Conservation (phyloP, 2,113 vertebrate genomes). For the Ameiurus melas region DNA sequence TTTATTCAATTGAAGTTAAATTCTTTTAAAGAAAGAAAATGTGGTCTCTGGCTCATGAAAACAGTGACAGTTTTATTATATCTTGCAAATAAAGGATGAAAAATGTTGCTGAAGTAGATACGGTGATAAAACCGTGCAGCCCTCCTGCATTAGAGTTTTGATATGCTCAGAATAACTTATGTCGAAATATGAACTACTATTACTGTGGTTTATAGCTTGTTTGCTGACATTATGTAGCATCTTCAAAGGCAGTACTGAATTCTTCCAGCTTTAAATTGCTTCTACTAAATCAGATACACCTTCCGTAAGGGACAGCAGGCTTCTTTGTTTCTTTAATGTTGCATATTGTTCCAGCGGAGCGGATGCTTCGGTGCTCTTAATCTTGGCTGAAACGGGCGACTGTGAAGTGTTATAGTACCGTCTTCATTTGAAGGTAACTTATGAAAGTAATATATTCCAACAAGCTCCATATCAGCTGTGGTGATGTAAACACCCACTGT, state of each 20-base stretch:
- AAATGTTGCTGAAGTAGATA: constrained; percentile 17
- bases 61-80: constrained; percentile 38
- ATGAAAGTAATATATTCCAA: constrained; percentile 74
- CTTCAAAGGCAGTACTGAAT: constrained; percentile 63
- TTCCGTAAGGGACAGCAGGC: constrained; percentile 69
- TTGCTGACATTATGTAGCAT: constrained; percentile 71
- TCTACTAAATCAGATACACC: constrained; percentile 72
- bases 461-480: constrained; percentile 64
- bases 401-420: constrained; percentile 70
- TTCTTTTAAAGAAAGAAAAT: constrained; percentile 25
- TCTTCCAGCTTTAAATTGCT: constrained; percentile 83
- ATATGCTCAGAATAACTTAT: constrained; percentile 57
- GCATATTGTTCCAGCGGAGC: constrained; percentile 65
- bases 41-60: constrained; percentile 32
- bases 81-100: constrained; percentile 2
- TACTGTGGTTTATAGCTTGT: constrained; percentile 74
- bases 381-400: constrained; percentile 67
- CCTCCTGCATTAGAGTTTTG: constrained; percentile 34
- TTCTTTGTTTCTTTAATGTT: constrained; percentile 71
- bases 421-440: constrained; percentile 77
- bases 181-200: constrained; percentile 69
- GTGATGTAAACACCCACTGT: constrained; percentile 67
- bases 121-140: constrained; percentile 44
- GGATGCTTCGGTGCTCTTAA: constrained; percentile 65
- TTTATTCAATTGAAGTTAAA: constrained; percentile 23